phyloP scores from a whole-genome alignment of 2,888 invertebrate species.

The Oscheius sp. region DNA sequence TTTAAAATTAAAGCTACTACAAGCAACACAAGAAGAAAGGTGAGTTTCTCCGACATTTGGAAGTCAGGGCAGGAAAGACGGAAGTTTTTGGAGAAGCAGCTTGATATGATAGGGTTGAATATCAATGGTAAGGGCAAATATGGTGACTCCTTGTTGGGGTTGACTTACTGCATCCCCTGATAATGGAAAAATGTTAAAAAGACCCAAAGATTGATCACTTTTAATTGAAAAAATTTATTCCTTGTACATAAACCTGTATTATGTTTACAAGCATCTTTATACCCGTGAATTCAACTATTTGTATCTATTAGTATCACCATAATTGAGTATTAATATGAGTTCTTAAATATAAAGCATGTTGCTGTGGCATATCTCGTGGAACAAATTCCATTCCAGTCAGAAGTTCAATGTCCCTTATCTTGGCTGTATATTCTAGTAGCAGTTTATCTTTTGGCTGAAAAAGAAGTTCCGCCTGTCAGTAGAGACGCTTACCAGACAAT shows the following conservation, averaged over 20 bases:
- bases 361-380: slow-evolving; percentile 2
- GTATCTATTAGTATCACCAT: slow-evolving; percentile 25
- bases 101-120: neutral
- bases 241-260: neutral
- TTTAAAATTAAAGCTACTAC: neutral
- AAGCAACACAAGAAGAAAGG: neutral
- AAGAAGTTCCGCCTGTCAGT: neutral
- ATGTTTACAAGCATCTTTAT: neutral
- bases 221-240: no score
- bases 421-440: slow-evolving; percentile 33
- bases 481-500: slow-evolving; percentile 29
- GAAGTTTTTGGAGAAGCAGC: neutral
- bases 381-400: slow-evolving; percentile 18
- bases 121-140: neutral
- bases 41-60: neutral
- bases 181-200: no score
- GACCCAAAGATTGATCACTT: no score
- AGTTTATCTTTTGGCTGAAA: slow-evolving; percentile 29
- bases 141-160: neutral
- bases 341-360: slow-evolving; percentile 3
- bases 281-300: neutral
- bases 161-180: neutral
- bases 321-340: slow-evolving; percentile 32
- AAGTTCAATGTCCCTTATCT: slow-evolving; percentile 31
- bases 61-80: neutral